phyloP scores from a whole-genome alignment of 1,140 invertebrate genomes.

The Anastrepha obliqua region DNA sequence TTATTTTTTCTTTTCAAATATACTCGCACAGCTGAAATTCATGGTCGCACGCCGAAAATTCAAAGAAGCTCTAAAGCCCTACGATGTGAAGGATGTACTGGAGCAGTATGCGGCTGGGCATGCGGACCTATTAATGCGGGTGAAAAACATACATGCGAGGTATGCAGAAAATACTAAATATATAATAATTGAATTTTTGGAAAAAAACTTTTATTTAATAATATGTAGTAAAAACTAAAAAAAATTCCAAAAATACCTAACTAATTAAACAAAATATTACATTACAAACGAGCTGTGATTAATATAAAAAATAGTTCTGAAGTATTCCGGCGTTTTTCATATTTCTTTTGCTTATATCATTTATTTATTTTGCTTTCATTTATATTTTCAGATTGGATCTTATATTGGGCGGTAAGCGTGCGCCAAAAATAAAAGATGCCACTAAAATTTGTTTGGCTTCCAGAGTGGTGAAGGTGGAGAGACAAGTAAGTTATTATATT shows the following conservation, averaged over 20 bases:
- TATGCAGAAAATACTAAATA: slow-evolving; percentile 68
- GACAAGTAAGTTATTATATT: slow-evolving; percentile 81
- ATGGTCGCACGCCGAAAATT: slow-evolving; percentile 95
- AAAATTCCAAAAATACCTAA: neutral
- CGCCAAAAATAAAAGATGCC: slow-evolving; percentile 93
- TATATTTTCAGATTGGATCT: slow-evolving; percentile 82
- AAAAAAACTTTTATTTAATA: too few species aligned
- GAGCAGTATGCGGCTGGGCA: slow-evolving; percentile 96
- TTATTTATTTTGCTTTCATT: neutral
- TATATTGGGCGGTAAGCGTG: slow-evolving; percentile 94
- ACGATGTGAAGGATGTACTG: slow-evolving; percentile 98
- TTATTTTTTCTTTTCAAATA: neutral
- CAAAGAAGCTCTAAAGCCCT: slow-evolving; percentile 95
- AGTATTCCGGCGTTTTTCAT: neutral
- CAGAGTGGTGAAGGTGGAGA: slow-evolving; percentile 94
- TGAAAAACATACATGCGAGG: slow-evolving; percentile 93
- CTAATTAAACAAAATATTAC: neutral
- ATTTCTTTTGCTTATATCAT: neutral
- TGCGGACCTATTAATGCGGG: slow-evolving; percentile 89
- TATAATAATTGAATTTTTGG: too few species aligned
- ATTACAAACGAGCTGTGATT: neutral
- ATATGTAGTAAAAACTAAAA: too few species aligned
- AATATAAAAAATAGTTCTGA: neutral
- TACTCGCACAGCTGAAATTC: slow-evolving; percentile 87
- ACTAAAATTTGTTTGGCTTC: slow-evolving; percentile 94